phyloP scores from a whole-genome alignment of 1,140 invertebrate genomes.

The Drosophila nigrodunni region DNA sequence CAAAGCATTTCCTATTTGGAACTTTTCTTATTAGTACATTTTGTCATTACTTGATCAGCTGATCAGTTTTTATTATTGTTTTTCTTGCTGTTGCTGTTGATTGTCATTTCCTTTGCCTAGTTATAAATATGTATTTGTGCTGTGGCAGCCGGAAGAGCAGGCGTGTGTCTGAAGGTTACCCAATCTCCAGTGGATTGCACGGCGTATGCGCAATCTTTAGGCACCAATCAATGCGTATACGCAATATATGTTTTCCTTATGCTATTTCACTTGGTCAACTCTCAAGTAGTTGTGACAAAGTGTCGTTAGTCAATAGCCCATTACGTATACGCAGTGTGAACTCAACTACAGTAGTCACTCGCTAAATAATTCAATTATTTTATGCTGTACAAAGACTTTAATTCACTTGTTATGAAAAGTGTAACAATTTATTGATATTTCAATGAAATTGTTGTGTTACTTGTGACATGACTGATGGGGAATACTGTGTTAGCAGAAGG shows the following conservation, averaged over 20 bases:
- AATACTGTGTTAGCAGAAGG: background rate
- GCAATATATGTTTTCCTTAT: conserved; percentile 25
- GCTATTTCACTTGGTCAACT: conserved; percentile 1
- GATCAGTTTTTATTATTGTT: conserved; percentile 24
- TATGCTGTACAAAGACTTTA: background rate
- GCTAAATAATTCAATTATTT: background rate
- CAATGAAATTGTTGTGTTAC: background rate
- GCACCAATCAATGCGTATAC: conserved; percentile 51
- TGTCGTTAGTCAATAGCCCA: background rate
- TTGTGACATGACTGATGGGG: conserved; percentile 1
- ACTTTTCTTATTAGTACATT: background rate
- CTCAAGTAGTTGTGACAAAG: background rate
- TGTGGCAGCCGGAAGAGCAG: conserved; percentile 60
- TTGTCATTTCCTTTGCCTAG: conserved; percentile 48
- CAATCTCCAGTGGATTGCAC: conserved; percentile 25
- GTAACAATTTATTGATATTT: background rate
- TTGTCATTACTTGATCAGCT: conserved; percentile 24
- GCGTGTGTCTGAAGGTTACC: conserved; percentile 40
- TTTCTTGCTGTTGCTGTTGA: conserved; percentile 29
- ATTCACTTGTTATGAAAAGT: background rate
- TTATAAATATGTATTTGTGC: conserved; percentile 6
- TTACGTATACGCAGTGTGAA: conserved; percentile 26
- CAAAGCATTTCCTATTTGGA: conserved; percentile 37
- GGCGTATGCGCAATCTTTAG: conserved; percentile 62
- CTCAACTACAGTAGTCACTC: background rate